phyloP scores from a whole-genome alignment of 23 tunicate genomes.

The Halocynthia aurantium region DNA sequence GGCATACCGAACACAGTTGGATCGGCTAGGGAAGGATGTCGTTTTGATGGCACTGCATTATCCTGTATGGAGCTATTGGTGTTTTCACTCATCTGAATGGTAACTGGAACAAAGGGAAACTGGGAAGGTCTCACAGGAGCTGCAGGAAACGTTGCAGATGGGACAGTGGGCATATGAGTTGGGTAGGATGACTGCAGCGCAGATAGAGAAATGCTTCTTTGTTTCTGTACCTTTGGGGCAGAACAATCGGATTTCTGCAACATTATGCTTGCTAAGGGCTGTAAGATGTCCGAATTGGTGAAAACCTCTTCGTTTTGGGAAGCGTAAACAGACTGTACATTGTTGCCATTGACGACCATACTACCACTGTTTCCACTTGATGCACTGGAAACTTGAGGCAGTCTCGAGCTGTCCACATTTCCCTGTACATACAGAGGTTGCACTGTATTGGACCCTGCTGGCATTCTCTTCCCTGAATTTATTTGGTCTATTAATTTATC shows the following conservation, averaged over 20 bases:
- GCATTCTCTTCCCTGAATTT: conserved; percentile 8
- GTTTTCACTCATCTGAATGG: no score
- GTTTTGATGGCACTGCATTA: no score
- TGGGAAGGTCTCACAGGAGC: neutral
- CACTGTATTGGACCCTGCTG: neutral
- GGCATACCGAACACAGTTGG: no score
- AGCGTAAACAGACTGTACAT: neutral
- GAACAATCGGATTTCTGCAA: neutral
- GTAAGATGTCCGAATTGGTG: neutral
- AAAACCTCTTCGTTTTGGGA: neutral
- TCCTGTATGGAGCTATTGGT: no score
- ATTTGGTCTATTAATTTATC: conserved; percentile 11
- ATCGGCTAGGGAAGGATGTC: no score
- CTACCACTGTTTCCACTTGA: conserved; percentile 5
- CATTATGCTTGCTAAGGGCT: neutral
- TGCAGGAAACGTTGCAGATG: neutral
- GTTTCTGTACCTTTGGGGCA: neutral
- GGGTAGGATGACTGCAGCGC: neutral
- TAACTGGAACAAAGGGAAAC: neutral
- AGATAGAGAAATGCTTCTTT: conserved; percentile 5
- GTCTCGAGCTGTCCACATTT: neutral
- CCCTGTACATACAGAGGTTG: neutral
- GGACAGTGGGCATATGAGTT: neutral
- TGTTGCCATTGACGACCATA: conserved; percentile 4
- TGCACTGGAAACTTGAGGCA: neutral